These are phyloP conservation scores for Pelmatolapia mariae DNA, from an alignment of 2,113 vertebrate species.

Conservation along the genomic window DNA sequence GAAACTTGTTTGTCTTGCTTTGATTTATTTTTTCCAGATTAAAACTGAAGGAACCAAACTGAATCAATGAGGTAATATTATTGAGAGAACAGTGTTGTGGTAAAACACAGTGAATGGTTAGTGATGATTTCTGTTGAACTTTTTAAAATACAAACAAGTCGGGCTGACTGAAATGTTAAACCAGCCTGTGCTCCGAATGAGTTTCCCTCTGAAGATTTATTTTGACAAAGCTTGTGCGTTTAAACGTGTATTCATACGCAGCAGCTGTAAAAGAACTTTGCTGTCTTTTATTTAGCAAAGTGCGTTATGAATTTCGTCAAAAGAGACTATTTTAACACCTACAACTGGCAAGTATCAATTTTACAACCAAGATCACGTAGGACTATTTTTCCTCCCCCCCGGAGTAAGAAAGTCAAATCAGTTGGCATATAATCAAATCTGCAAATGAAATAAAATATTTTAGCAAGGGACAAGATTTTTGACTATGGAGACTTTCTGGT, in stretches of 20 bases:
- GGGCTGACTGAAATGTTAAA: not conserved
- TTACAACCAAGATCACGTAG: not conserved
- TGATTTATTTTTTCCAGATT: not conserved
- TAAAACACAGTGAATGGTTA: accelerated
- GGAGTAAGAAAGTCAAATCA: not conserved
- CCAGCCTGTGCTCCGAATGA: not conserved
- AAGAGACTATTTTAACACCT: not conserved
- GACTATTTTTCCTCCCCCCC: accelerated
- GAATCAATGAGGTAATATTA: not conserved
- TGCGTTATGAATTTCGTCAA: accelerated
- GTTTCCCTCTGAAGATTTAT: not conserved
- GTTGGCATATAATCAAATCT: not conserved
- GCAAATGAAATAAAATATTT: not conserved
- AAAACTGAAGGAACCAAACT: not conserved
- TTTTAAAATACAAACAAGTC: not conserved
- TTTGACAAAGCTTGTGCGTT: not conserved
- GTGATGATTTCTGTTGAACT: not conserved
- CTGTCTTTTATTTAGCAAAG: not conserved
- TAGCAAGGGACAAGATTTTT: not conserved
- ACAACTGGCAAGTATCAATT: not conserved
- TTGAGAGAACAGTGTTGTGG: not conserved
- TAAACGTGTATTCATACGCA: not conserved
- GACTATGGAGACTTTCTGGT: not conserved
- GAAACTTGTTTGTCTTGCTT: not conserved
- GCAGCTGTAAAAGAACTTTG: not conserved